phyloP scores from a whole-genome alignment of 2,113 vertebrate genomes.

The Toxotes jaculatrix region DNA sequence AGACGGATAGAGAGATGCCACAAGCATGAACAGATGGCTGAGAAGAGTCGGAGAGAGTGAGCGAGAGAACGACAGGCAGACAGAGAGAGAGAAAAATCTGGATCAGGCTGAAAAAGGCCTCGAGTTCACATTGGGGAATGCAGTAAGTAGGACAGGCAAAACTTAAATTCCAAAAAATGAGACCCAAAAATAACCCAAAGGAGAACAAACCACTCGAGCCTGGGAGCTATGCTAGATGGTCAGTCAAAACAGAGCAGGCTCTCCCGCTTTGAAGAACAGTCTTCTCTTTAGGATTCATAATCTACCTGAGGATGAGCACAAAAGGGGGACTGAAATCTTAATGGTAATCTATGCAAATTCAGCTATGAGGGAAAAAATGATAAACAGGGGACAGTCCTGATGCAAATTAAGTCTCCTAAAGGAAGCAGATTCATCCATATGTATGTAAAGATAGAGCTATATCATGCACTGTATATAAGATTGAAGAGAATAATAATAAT shows the following conservation, averaged over 20 bases:
- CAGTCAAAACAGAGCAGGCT: constrained; percentile 51
- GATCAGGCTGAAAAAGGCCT: constrained; percentile 80
- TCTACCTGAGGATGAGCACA: constrained; percentile 54
- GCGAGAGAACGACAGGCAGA: background rate
- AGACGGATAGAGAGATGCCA: constrained; percentile 70
- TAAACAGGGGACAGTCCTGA: constrained; percentile 42
- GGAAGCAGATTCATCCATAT: constrained; percentile 53
- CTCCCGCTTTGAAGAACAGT: constrained; percentile 34
- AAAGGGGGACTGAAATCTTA: constrained; percentile 41
- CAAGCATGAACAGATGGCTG: constrained; percentile 76
- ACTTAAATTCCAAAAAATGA: constrained; percentile 66
- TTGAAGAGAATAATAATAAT: background rate
- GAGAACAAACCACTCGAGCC: constrained; percentile 57
- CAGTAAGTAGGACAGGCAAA: constrained; percentile 80
- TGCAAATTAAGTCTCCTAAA: constrained; percentile 49
- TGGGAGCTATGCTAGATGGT: constrained; percentile 52
- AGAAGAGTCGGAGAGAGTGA: constrained; percentile 37
- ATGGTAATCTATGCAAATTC: constrained; percentile 66
- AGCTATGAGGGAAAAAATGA: constrained; percentile 23
- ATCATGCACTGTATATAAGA: background rate
- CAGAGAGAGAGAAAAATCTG: constrained; percentile 65
- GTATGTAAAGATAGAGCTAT: constrained; percentile 37
- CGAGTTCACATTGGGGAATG: constrained; percentile 77
- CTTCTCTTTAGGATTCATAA: constrained; percentile 34
- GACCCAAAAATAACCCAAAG: constrained; percentile 73